Conservation (phyloP, 2,888 invertebrate species). For the Microctonus brassicae region DNA sequence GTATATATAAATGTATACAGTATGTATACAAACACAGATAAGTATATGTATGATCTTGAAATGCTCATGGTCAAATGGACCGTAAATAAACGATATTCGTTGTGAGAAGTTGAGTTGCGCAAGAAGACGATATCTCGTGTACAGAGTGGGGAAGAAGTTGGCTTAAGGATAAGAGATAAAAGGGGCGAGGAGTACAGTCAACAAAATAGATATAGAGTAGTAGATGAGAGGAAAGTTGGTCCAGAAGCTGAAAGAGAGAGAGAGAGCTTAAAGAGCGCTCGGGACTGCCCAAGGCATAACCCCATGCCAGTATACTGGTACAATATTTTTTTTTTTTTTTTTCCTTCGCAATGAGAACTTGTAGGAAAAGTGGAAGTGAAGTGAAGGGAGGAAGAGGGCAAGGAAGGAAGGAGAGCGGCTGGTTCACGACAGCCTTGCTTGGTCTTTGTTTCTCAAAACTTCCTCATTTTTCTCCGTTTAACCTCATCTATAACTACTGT, state of each 20-base stretch:
- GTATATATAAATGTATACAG: background rate
- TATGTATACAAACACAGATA: background rate
- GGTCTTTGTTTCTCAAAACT: constrained; percentile 1
- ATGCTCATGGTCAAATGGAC: constrained; percentile 37
- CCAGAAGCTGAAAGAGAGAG: constrained; percentile 11
- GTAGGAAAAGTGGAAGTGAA: background rate
- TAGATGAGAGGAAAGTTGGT: constrained; percentile 15
- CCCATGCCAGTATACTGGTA: background rate
- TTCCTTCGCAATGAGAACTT: background rate
- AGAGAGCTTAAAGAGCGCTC: background rate
- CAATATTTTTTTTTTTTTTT: constrained; percentile 13
- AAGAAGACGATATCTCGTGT: background rate
- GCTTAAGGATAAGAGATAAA: constrained; percentile 7
- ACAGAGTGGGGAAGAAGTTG: background rate
- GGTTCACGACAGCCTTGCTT: constrained; percentile 1
- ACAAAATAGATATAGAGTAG: background rate
- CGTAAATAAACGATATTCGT: constrained; percentile 41
- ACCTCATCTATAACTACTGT: background rate
- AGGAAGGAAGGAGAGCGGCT: background rate
- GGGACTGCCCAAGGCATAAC: constrained; percentile 14
- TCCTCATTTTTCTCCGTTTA: constrained; percentile 1
- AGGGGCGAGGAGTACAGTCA: constrained; percentile 7
- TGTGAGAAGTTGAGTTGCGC: background rate
- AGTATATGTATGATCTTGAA: constrained; percentile 29
- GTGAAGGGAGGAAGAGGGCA: constrained; percentile 8